phyloP scores from a whole-genome alignment of 1,140 invertebrate genomes.

The Aphis craccivora region DNA sequence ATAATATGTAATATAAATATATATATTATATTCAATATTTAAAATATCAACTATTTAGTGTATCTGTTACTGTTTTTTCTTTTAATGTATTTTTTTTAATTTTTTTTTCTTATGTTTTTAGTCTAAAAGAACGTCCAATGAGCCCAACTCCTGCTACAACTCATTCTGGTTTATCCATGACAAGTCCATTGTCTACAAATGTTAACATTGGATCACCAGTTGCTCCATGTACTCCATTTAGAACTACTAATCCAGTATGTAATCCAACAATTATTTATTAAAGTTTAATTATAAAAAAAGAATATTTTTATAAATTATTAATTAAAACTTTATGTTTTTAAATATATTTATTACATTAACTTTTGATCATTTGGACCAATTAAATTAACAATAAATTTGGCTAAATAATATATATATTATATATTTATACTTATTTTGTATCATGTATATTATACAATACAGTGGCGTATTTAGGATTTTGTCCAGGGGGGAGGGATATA shows the following conservation, averaged over 20 bases:
- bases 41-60: neutral
- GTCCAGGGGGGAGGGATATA: too few relatives aligned
- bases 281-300: neutral
- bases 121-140: constrained; percentile 81
- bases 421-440: too few relatives aligned
- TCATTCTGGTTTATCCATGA: constrained; percentile 63
- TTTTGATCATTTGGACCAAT: neutral
- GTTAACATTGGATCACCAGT: constrained; percentile 65
- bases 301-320: neutral
- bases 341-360: neutral
- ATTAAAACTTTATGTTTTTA: neutral
- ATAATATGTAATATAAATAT: neutral
- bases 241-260: constrained; percentile 51
- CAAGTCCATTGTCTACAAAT: constrained; percentile 69
- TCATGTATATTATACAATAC: too few relatives aligned
- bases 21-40: neutral
- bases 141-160: constrained; percentile 68
- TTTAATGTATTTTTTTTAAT: neutral
- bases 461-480: too few relatives aligned
- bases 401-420: neutral
- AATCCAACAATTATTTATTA: neutral
- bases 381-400: neutral
- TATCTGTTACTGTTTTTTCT: neutral
- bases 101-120: constrained; percentile 61
- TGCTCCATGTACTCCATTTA: constrained; percentile 49